phyloP scores from a whole-genome alignment of 2,113 vertebrate genomes.

The Pagrus major region DNA sequence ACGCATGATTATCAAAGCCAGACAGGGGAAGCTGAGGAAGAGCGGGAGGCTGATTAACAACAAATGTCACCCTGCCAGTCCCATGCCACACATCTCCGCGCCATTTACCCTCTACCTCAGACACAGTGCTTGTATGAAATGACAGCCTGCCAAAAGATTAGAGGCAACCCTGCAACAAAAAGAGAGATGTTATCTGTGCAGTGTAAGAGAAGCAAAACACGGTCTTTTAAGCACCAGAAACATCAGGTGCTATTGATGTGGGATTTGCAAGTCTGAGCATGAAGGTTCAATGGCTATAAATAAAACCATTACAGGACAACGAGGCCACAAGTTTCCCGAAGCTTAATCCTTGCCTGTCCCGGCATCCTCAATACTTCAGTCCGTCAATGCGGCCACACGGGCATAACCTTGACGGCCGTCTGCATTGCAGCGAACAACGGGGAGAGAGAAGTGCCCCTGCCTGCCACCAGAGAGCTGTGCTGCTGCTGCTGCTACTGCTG shows the following conservation, averaged over 20 bases:
- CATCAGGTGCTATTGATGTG: slow-evolving; percentile 2
- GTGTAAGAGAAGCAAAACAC: background rate
- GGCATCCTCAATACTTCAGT: slow-evolving; percentile 28
- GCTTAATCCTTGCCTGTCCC: background rate
- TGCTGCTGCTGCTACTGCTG: slow-evolving; percentile 64
- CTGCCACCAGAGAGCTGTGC: slow-evolving; percentile 50
- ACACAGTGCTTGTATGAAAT: slow-evolving; percentile 42
- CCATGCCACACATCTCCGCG: slow-evolving; percentile 7
- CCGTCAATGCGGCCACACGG: slow-evolving; percentile 18
- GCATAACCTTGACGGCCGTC: slow-evolving; percentile 76
- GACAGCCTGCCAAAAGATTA: slow-evolving; percentile 40
- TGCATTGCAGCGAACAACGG: slow-evolving; percentile 75
- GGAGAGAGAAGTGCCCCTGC: slow-evolving; percentile 36
- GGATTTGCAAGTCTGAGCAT: slow-evolving; percentile 36
- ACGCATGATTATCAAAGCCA: slow-evolving; percentile 55
- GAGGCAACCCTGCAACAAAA: background rate
- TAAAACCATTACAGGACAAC: slow-evolving; percentile 32
- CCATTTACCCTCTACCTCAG: slow-evolving; percentile 51
- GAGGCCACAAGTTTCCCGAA: slow-evolving; percentile 20
- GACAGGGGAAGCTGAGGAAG: slow-evolving; percentile 39
- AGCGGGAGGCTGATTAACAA: slow-evolving; percentile 65
- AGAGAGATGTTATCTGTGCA: background rate
- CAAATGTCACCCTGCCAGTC: slow-evolving; percentile 62
- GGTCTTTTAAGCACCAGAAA: slow-evolving; percentile 9
- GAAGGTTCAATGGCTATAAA: slow-evolving; percentile 34